Percentiles rank a stretch among this genome's conserved stretches.
Conservation (phyloP, 2,797 vertebrate species). For the Thaleichthys pacificus region DNA sequence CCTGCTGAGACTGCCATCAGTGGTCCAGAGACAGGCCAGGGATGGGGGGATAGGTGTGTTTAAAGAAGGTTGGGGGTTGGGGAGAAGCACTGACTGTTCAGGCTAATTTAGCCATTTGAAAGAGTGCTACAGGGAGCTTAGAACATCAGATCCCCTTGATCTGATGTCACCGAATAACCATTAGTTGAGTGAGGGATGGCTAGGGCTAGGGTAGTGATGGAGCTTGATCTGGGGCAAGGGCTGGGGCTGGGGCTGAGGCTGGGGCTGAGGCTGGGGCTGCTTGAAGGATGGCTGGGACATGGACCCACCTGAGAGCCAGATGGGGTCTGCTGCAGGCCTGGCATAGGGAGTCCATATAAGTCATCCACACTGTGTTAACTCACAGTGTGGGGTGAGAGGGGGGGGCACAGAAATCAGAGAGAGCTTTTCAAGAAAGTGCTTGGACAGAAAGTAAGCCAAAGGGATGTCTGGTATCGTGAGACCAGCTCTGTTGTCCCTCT, state of each 20-base stretch:
- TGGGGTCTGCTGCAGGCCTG: conserved; percentile 3
- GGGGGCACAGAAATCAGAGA: conserved; percentile 19
- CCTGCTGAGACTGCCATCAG: conserved; percentile 56
- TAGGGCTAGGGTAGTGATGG: background rate
- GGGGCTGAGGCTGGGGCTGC: background rate
- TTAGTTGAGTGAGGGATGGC: conserved; percentile 36
- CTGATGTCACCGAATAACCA: conserved; percentile 45
- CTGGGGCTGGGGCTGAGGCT: background rate
- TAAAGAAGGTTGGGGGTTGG: too few species aligned
- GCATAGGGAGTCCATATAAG: background rate
- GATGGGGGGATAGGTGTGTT: conserved; percentile 25
- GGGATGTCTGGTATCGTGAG: conserved; percentile 58
- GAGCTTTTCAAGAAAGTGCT: conserved; percentile 15
- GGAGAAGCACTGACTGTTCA: conserved; percentile 56
- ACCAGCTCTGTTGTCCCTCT: conserved; percentile 63
- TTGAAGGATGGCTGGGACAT: background rate
- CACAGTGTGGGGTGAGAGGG: conserved; percentile 33
- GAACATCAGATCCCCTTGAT: conserved; percentile 33
- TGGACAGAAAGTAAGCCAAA: conserved; percentile 24
- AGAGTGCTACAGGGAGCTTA: conserved; percentile 60
- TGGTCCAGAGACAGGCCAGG: conserved; percentile 50
- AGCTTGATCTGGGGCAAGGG: background rate
- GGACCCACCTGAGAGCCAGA: conserved; percentile 12
- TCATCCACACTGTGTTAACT: background rate
- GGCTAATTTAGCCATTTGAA: conserved; percentile 63